phyloP scores from a whole-genome alignment of 2,113 vertebrate genomes.

The Periophthalmodon schlosseri region DNA sequence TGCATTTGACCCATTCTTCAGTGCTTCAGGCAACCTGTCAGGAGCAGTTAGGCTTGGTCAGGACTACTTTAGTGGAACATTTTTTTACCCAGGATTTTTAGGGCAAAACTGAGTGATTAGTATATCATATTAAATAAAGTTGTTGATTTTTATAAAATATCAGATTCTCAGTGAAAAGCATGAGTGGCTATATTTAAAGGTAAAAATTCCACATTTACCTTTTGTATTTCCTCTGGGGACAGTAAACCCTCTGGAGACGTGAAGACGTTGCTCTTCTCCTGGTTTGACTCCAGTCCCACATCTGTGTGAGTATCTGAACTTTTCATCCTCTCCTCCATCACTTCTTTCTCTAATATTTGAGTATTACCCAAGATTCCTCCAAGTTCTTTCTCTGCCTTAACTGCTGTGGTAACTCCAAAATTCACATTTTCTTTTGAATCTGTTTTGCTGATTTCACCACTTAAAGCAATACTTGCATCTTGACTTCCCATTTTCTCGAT shows the following conservation, averaged over 20 bases:
- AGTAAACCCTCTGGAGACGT: slow-evolving; percentile 40
- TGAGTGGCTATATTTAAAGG: too few relatives aligned
- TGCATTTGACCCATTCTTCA: too few relatives aligned
- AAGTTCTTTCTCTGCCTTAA: neutral
- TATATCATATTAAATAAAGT: too few relatives aligned
- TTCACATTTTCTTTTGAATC: neutral
- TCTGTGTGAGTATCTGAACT: neutral
- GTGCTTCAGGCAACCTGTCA: too few relatives aligned
- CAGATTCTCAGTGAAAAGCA: too few relatives aligned
- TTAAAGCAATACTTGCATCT: neutral
- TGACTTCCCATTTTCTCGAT: neutral
- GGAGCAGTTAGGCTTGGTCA: too few relatives aligned
- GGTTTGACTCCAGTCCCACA: neutral
- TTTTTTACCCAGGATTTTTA: too few relatives aligned
- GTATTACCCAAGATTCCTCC: neutral
- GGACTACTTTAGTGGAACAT: too few relatives aligned
- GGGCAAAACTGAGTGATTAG: too few relatives aligned
- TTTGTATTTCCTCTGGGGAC: slow-evolving; percentile 65
- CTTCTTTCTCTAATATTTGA: neutral
- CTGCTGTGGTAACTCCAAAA: neutral
- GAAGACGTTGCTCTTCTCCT: slow-evolving; percentile 10
- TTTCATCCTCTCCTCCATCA: neutral
- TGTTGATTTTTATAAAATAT: too few relatives aligned
- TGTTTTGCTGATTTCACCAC: neutral
- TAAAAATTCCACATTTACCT: slow-evolving; percentile 45